Evolutionary conservation across 2,888 invertebrate genomes (phyloP).

Genomic region (Folsomia candida): DNA sequence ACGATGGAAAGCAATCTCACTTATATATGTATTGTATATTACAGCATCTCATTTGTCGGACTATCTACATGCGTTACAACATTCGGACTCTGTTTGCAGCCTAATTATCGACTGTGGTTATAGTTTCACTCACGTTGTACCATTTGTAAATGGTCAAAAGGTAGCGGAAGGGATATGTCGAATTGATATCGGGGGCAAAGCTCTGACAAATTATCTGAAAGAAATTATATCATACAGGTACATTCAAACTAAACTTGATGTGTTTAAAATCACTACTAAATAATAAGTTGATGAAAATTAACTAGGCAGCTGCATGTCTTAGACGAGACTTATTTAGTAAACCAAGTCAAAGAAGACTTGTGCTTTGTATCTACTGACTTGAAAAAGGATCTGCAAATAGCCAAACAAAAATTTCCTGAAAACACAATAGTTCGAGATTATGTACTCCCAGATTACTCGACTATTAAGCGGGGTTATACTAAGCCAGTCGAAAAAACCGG

Average conservation of each 20-base stretch:
- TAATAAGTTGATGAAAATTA: not conserved
- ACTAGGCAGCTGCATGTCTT: slow-evolving; percentile 89
- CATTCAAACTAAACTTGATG: not conserved
- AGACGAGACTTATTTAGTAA: slow-evolving; percentile 98
- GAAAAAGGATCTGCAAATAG: slow-evolving; percentile 71
- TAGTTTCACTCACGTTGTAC: slow-evolving; percentile 91
- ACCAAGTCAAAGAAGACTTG: slow-evolving; percentile 96
- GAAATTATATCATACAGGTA: slow-evolving; percentile 91
- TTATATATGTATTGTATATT: slow-evolving; percentile 31
- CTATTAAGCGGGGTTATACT: slow-evolving; percentile 75
- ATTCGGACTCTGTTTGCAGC: slow-evolving; percentile 62
- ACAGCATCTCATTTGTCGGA: slow-evolving; percentile 73
- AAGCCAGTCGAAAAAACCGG: slow-evolving; percentile 57
- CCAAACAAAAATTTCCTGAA: slow-evolving; percentile 61
- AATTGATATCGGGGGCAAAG: slow-evolving; percentile 94
- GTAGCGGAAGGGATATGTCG: slow-evolving; percentile 70
- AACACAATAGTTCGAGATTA: slow-evolving; percentile 80
- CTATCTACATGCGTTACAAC: slow-evolving; percentile 64
- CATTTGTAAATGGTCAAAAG: slow-evolving; percentile 77
- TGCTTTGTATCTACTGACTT: slow-evolving; percentile 90
- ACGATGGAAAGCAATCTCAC: too few relatives aligned
- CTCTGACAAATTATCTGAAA: slow-evolving; percentile 94
- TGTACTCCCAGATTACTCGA: slow-evolving; percentile 92
- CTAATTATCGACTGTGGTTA: slow-evolving; percentile 91
- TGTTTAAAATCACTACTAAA: not conserved